These are phyloP conservation scores for Eilema sororculum DNA, from an alignment of 2,888 invertebrate species.

Conservation along the genomic window DNA sequence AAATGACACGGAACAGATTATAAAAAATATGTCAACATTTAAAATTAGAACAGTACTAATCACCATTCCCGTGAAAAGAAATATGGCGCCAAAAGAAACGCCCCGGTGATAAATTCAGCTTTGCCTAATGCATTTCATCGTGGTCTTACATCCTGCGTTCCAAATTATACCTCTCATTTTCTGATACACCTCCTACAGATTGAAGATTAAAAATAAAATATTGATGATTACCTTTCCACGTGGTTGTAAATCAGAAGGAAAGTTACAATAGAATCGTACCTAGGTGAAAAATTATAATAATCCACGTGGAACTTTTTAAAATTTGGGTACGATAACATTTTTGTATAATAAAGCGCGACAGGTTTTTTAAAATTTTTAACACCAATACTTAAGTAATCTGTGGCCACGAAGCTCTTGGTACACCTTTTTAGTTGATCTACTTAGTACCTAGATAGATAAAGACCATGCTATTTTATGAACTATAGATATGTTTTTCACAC, in stretches of 20 bases:
- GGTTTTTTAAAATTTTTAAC: too few relatives aligned
- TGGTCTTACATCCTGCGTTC: conserved; percentile 42
- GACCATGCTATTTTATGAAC: too few relatives aligned
- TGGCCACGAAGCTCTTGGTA: too few relatives aligned
- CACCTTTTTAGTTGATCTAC: too few relatives aligned
- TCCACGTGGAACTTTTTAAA: too few relatives aligned
- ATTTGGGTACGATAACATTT: too few relatives aligned
- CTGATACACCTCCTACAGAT: conserved; percentile 10
- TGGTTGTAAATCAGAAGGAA: conserved; percentile 31
- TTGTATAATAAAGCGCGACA: too few relatives aligned
- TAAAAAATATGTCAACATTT: conserved; percentile 42
- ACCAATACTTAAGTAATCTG: too few relatives aligned
- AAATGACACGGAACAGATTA: conserved; percentile 31
- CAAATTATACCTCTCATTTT: conserved; percentile 13
- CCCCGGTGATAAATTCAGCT: conserved; percentile 41
- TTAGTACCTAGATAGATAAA: too few relatives aligned
- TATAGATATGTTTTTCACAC: too few relatives aligned
- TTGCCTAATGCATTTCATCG: conserved; percentile 40
- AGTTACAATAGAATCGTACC: conserved; percentile 26
- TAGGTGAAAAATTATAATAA: too few relatives aligned
- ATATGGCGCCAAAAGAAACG: conserved; percentile 47
- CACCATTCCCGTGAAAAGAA: conserved; percentile 45
- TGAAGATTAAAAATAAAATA: conserved; percentile 14
- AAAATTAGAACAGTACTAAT: conserved; percentile 48
- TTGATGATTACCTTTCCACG: conserved; percentile 25